Evolutionary conservation across 2,113 vertebrate genomes (phyloP).

Genomic region (Mustelus asterias): DNA sequence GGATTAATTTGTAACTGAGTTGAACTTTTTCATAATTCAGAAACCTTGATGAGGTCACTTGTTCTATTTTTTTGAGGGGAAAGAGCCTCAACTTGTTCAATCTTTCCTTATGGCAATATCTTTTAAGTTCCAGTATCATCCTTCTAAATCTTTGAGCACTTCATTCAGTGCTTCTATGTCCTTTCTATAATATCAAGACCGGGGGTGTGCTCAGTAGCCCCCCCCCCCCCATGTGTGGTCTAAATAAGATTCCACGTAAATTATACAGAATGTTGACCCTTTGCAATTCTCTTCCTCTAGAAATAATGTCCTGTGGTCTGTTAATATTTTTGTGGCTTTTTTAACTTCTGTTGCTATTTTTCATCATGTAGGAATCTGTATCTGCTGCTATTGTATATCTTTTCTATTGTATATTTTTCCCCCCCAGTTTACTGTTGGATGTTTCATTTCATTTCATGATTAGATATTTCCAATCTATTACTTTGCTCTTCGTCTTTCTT

Average conservation of each 20-base stretch:
- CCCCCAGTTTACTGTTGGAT: neutral
- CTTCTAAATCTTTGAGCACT: neutral
- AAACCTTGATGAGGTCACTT: neutral
- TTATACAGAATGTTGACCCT: neutral
- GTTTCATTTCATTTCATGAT: neutral
- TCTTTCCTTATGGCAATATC: neutral
- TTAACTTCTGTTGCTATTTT: neutral
- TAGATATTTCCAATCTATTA: neutral
- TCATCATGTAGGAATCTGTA: neutral
- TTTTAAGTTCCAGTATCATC: neutral
- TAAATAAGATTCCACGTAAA: neutral
- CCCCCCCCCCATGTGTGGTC: neutral
- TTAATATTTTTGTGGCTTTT: neutral
- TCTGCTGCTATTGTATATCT: neutral
- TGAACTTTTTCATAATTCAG: neutral
- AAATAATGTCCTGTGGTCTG: neutral
- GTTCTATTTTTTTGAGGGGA: neutral
- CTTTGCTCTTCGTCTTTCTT: neutral
- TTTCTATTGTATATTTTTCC: neutral
- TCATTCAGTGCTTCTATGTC: neutral
- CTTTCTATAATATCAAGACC: neutral
- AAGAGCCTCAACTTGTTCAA: neutral
- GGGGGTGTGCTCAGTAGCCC: neutral
- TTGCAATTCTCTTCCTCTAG: neutral
- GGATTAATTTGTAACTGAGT: neutral